phyloP scores from a whole-genome alignment of 2,113 vertebrate species.

The Alectura lathami region DNA sequence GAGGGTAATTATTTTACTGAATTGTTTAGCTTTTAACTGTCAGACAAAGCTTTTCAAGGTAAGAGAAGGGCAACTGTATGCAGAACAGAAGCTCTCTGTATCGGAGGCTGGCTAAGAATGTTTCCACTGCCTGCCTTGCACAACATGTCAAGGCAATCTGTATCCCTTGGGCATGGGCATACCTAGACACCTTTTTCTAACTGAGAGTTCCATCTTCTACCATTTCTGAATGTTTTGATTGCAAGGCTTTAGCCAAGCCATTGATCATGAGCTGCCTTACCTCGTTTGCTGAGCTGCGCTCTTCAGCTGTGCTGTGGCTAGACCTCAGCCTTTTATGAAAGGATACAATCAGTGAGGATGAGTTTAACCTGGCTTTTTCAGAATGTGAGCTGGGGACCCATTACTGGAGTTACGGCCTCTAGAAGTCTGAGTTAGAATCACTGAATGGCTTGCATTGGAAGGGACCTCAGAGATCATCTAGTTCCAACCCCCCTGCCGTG shows the following conservation, averaged over 20 bases:
- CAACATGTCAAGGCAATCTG: not conserved
- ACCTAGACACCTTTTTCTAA: not conserved
- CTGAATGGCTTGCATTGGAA: too few relatives aligned
- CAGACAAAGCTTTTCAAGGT: not conserved
- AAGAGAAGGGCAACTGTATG: not conserved
- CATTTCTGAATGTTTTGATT: not conserved
- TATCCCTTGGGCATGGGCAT: not conserved
- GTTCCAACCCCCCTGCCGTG: too few relatives aligned
- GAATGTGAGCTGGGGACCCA: not conserved
- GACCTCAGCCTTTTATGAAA: not conserved
- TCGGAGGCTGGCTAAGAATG: not conserved
- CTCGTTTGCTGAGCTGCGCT: not conserved
- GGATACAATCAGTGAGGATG: not conserved
- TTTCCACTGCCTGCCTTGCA: not conserved
- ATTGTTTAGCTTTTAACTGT: not conserved
- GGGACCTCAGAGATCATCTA: too few relatives aligned
- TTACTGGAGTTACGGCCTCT: not conserved
- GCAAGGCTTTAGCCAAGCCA: not conserved
- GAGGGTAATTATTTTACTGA: not conserved
- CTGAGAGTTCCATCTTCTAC: not conserved
- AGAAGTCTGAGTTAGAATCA: not conserved
- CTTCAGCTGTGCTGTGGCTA: not conserved
- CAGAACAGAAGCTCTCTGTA: not conserved
- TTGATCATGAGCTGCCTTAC: not conserved
- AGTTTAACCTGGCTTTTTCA: not conserved